A percentile compares a stretch with the other conserved stretches of the same genome.
phyloP scores from a whole-genome alignment of 2,888 invertebrate species.

The Mylabris sibirica region DNA sequence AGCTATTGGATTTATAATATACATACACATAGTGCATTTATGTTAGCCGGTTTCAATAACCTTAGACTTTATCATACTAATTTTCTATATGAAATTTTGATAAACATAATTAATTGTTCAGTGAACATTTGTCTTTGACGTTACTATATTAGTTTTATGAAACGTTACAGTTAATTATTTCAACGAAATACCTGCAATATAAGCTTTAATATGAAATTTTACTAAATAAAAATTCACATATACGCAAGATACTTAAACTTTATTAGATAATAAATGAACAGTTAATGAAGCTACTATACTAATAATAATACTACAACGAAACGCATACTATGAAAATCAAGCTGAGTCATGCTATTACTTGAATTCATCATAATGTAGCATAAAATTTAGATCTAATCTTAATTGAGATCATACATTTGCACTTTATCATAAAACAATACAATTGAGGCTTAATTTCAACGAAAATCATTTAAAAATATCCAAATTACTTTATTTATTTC shows the following conservation, averaged over 20 bases:
- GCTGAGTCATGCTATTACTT: background rate
- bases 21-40: background rate
- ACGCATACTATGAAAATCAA: background rate
- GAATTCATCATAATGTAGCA: background rate
- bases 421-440: background rate
- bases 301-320: no score
- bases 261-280: background rate
- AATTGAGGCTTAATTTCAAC: no score
- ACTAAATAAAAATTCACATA: background rate
- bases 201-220: background rate
- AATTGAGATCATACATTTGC: background rate
- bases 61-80: background rate
- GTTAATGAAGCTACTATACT: no score
- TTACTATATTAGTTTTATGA: background rate
- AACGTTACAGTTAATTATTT: background rate
- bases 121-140: background rate
- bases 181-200: background rate
- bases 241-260: background rate
- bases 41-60: background rate
- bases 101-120: conserved; percentile 4
- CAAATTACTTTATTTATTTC: no score
- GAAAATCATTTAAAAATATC: no score
- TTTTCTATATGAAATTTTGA: background rate
- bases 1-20: background rate
- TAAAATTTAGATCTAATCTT: background rate